A percentile compares a stretch with the other conserved stretches of the same genome.
Conservation (phyloP, 2,113 vertebrate genomes). For the Spilogale gracilis region DNA sequence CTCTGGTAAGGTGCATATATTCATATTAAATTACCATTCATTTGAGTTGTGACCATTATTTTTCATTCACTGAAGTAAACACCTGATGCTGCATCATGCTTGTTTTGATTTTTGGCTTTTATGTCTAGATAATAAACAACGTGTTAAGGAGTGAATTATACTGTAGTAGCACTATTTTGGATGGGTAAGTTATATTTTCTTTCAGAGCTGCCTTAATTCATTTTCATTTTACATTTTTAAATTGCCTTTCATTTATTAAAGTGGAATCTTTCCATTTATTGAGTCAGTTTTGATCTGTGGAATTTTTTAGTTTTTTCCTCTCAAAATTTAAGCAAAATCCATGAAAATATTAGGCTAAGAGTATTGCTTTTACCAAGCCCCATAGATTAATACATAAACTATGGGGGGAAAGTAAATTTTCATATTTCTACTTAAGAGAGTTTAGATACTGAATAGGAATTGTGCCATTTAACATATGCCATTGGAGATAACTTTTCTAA, state of each 20-base stretch:
- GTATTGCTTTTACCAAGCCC: conserved; percentile 35
- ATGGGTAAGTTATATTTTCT: conserved; percentile 44
- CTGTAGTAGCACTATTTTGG: conserved; percentile 8
- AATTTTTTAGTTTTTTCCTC: background rate
- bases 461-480: conserved; percentile 55
- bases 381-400: background rate
- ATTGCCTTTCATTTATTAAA: conserved; percentile 48
- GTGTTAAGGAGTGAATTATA: conserved; percentile 49
- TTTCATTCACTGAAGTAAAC: conserved; percentile 75
- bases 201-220: conserved; percentile 71
- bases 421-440: conserved; percentile 57
- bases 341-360: conserved; percentile 1
- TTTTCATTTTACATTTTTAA: conserved; percentile 73
- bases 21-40: conserved; percentile 51
- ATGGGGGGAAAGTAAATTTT: background rate
- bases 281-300: background rate
- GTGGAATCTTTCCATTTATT: conserved; percentile 50
- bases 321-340: conserved; percentile 67
- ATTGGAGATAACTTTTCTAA: conserved; percentile 69
- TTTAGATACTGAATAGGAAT: conserved; percentile 57
- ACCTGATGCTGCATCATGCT: conserved; percentile 68
- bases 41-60: conserved; percentile 63
- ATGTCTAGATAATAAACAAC: conserved; percentile 8
- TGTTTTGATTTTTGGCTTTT: conserved; percentile 64
- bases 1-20: conserved; percentile 78